Conservation (phyloP, 2,113 vertebrate species). For the Hippocampus abdominalis region DNA sequence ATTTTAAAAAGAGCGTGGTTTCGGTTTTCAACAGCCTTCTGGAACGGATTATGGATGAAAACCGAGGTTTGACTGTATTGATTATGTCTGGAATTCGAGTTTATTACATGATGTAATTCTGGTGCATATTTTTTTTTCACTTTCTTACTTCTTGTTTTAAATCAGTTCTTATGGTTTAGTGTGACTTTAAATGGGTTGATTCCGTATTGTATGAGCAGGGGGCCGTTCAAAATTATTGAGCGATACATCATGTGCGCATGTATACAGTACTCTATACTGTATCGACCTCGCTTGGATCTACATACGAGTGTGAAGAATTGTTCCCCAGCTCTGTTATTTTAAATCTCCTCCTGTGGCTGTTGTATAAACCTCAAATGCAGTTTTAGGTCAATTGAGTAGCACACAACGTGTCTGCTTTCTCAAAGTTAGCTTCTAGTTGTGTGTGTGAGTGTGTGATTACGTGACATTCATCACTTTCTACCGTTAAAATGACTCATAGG, state of each 20-base stretch:
- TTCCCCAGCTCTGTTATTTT: slow-evolving; percentile 15
- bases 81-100: too few species aligned
- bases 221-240: background rate
- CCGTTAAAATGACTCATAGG: slow-evolving; percentile 27
- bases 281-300: too few species aligned
- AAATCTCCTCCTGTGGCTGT: slow-evolving; percentile 37
- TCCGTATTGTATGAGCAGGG: background rate
- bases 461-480: slow-evolving; percentile 29
- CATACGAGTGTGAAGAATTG: background rate
- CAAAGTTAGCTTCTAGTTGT: slow-evolving; percentile 17
- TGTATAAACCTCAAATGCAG: slow-evolving; percentile 27
- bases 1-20: too few species aligned
- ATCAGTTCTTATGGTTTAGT: too few species aligned
- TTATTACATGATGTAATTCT: too few species aligned
- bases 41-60: too few species aligned
- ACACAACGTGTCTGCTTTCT: slow-evolving; percentile 26
- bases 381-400: slow-evolving; percentile 18
- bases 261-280: too few species aligned
- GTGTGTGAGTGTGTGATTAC: slow-evolving; percentile 22
- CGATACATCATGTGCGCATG: background rate
- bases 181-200: background rate
- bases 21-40: too few species aligned
- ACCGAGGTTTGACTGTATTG: too few species aligned
- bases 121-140: too few species aligned
- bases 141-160: too few species aligned